Evolutionary conservation across 2,113 vertebrate species (phyloP).

Genomic region (Perca schrenkii): DNA sequence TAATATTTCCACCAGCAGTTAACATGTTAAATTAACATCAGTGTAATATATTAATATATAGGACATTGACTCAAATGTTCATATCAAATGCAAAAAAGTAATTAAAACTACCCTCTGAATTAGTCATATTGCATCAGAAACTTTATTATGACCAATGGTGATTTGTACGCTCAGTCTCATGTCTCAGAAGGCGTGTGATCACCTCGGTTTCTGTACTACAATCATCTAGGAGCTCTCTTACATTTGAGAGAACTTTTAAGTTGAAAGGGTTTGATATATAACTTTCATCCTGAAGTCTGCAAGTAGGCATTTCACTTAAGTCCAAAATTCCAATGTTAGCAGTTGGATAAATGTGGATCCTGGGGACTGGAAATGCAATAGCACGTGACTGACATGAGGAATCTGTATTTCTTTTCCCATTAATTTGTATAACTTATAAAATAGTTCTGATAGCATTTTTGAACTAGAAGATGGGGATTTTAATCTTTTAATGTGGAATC

Average conservation of each 20-base stretch:
- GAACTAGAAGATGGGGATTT: neutral
- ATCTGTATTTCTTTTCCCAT: neutral
- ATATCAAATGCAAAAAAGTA: neutral
- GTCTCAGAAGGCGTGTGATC: too few relatives aligned
- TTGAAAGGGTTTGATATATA: neutral
- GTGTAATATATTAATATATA: neutral
- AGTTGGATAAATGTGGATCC: neutral
- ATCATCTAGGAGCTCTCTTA: neutral
- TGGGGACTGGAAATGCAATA: neutral
- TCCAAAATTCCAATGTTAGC: neutral
- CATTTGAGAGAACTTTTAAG: neutral
- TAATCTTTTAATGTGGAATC: constrained; percentile 32
- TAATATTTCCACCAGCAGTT: neutral
- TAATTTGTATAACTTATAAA: neutral
- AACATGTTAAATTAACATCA: neutral
- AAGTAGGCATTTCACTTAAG: neutral
- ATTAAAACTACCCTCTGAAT: too few relatives aligned
- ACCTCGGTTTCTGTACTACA: neutral
- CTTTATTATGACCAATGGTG: too few relatives aligned
- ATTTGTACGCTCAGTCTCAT: too few relatives aligned
- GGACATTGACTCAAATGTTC: neutral
- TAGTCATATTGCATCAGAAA: neutral
- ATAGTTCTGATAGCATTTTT: neutral
- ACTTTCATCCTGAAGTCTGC: neutral
- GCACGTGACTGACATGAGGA: neutral